Evolutionary conservation across 2,113 vertebrate species (phyloP), one percentile per base, ranked within the genome.

Genomic region (Rhynchopsitta pachyrhyncha): DNA sequence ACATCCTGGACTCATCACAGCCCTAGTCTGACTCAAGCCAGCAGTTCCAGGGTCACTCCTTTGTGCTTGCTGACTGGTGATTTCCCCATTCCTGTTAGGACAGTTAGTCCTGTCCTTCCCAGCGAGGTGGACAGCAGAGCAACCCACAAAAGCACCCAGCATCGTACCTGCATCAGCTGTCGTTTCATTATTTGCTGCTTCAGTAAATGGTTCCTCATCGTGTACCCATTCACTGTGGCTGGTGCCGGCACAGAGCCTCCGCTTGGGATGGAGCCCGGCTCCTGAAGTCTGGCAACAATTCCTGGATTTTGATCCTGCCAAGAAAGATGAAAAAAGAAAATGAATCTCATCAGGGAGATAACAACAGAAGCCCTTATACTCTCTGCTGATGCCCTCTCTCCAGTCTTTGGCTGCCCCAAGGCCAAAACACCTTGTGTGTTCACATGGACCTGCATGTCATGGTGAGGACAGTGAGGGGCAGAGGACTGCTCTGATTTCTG

Each of bases 171-270:
- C 79, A 96, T 94, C 66, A 98, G 94, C 85, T 98, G 98, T 73
- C 98, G 89, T 47, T 96, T 97, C 33, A 98, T 98, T 29, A 98
- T 97, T 88, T 98, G 98, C 94, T 97, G 98, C 90, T 98, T 98
- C 77, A 98, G 96, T 55, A 98, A 47, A 75, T 98, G 97, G 95
- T 98, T 97, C 84, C 96, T 97, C 95, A 96, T 98, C 0, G 97
- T 97, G 92, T 98, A 98, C 14, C 97, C 97, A 4, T 96, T 98
- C 94, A 97, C 94, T 1, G 96, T 87, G 29, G 82, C 91, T n/a
- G 92, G 92, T 24, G 96, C 80, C 42, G 96, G 91, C 44, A 75
- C 93, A 3, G 96, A 95, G 83, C 57, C 20, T 7, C 97, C 11
- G 7, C 95, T 97, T 82, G 98, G 96, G 91, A 97, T 86, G 37